phyloP scores from a whole-genome alignment of 2,888 invertebrate genomes.

The Eupithecia subfuscata region DNA sequence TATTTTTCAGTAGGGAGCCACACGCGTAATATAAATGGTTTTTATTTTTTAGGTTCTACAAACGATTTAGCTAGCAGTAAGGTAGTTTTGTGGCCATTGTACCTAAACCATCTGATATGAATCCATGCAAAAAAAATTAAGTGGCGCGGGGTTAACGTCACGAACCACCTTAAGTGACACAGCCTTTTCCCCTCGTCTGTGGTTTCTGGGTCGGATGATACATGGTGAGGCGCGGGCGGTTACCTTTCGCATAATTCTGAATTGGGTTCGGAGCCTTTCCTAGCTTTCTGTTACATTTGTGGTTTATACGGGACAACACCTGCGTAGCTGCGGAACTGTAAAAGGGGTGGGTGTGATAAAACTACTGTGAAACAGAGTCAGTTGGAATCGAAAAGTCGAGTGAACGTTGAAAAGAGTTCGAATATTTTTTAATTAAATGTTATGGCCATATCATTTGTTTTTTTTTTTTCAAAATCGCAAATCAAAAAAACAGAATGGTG shows the following conservation, averaged over 20 bases:
- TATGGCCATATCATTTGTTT: too few species aligned
- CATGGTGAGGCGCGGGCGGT: conserved; percentile 33
- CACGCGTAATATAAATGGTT: neutral
- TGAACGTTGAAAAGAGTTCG: neutral
- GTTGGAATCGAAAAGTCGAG: neutral
- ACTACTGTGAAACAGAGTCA: neutral
- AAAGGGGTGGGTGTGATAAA: neutral
- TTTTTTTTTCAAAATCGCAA: too few species aligned
- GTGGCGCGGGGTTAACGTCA: too few species aligned
- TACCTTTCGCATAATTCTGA: conserved; percentile 40
- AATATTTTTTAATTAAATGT: too few species aligned
- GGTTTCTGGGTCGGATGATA: conserved; percentile 38
- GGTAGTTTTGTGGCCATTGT: neutral
- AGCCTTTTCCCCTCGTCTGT: conserved; percentile 9
- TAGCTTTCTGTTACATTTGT: conserved; percentile 16
- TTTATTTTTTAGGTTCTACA: neutral
- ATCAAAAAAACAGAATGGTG: too few species aligned
- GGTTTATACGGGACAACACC: conserved; percentile 16
- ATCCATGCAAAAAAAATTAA: neutral
- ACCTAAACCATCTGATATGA: neutral
- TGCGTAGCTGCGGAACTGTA: conserved; percentile 5
- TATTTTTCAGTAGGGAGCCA: neutral
- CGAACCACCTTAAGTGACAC: neutral
- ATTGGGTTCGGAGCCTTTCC: conserved; percentile 21
- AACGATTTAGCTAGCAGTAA: neutral